Evolutionary conservation across 2,797 vertebrate species (phyloP), one percentile per base, ranked within the genome.

Genomic region (Propithecus deckenii): DNA sequence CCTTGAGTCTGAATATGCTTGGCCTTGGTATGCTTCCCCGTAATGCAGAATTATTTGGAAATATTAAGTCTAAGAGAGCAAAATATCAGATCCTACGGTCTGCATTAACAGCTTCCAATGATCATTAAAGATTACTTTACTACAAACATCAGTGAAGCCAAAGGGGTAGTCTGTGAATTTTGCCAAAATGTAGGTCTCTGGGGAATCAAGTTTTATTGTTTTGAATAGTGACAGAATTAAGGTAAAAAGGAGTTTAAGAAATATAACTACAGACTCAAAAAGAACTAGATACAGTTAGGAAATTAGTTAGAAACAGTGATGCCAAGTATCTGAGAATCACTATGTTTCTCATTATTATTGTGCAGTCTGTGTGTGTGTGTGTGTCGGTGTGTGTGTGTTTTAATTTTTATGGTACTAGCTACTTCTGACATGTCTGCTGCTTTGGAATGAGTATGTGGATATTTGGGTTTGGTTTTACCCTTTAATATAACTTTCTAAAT

Each of bases 401-500:
- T 35, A 75, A 65, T 78, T 86, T 95, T 86, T 38, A 79, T 32
- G 30, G 35, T 2, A 76, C 5, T 38, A 81, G 18, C 11, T 86
- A 91, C n/a, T 94, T 94, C 61, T 90, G 71, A 28, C 79, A 96
- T 38, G 55, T 80, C 35, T 89, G 23, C 28, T 85, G 38, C 32
- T 96, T 89, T 94, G 32, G 28, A 88, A 86, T 91, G 41, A 71
- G 93, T 17, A 5, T 48, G 35, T 84, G 75, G 25, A n/a, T 87
- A 71, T 46, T 71, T 86, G 76, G 48, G 38, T 52, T 57, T 85
- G 46, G 85, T 23, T 63, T 2, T 52, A 50, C 14, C 41, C 43
- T 95, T 43, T 78, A 94, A 91, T 67, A 83, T 67, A 88, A 80
- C 93, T 94, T 46, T 95, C 59, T 50, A 41, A 88, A 63, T 84